Percentiles rank a stretch among this genome's conserved stretches.
These are phyloP conservation scores for Barnardius zonarius DNA, from an alignment of 2,113 vertebrate species.

Conservation along the genomic window DNA sequence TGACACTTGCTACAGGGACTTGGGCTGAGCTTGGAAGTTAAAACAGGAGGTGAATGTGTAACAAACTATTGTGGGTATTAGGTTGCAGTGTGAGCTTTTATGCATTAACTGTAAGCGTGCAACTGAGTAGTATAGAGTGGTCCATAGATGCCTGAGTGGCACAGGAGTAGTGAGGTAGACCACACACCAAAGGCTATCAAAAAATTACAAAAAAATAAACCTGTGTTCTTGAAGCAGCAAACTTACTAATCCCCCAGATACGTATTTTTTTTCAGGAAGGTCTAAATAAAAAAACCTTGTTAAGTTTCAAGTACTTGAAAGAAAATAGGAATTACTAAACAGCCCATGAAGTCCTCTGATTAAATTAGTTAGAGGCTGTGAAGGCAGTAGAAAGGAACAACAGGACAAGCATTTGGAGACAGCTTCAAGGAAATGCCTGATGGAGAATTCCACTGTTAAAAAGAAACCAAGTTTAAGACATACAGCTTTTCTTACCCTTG, in stretches of 20 bases:
- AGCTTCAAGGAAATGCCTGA: neutral
- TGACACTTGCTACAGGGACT: neutral
- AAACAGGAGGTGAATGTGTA: neutral
- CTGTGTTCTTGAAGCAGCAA: neutral
- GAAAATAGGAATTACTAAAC: neutral
- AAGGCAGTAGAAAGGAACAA: neutral
- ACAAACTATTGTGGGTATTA: no score
- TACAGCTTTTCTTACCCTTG: neutral
- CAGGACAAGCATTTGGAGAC: neutral
- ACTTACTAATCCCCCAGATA: neutral
- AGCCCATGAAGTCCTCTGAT: neutral
- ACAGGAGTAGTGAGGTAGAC: neutral
- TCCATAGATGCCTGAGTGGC: neutral
- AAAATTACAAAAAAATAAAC: neutral
- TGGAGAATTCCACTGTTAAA: neutral
- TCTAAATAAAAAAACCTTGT: neutral
- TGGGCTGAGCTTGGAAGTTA: neutral
- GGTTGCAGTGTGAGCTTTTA: neutral
- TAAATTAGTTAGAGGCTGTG: neutral
- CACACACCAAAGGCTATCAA: neutral
- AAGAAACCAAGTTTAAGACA: neutral
- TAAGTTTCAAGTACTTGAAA: neutral
- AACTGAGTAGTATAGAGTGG: fast-evolving
- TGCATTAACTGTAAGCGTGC: neutral
- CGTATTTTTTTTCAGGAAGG: neutral